Conservation (phyloP, 1,140 invertebrate species). For the Muscidifurax raptorellus region DNA sequence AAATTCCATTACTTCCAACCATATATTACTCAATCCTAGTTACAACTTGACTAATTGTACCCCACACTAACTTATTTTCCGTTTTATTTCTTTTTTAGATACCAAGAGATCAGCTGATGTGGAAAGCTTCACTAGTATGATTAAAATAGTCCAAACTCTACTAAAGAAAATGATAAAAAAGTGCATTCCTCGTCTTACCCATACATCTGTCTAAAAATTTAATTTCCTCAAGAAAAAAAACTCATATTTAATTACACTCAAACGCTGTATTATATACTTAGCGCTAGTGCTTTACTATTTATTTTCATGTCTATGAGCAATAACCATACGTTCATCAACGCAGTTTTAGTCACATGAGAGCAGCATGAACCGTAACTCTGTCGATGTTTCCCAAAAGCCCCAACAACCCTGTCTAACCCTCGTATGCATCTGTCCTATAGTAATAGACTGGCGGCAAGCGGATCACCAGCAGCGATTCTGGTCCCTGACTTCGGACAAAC, state of each 20-base stretch:
- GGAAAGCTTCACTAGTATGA: no score
- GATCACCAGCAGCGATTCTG: conserved; percentile 2
- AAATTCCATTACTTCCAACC: no score
- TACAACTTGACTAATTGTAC: no score
- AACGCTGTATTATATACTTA: not conserved
- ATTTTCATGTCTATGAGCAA: not conserved
- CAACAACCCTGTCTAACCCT: not conserved
- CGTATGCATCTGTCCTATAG: not conserved
- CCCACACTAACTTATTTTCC: no score
- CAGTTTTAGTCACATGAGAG: not conserved
- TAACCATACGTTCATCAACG: not conserved
- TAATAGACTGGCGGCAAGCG: conserved; percentile 2
- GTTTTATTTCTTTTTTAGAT: no score
- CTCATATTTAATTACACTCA: not conserved
- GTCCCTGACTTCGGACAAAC: conserved; percentile 12
- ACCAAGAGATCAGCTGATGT: no score
- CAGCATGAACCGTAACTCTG: not conserved
- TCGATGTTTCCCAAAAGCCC: not conserved
- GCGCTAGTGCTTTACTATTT: not conserved
- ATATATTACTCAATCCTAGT: no score
- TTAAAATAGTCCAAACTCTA: no score
- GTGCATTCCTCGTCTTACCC: no score
- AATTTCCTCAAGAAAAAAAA: no score
- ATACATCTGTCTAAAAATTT: no score
- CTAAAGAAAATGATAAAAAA: no score